Conservation (phyloP, 1,140 invertebrate genomes). For the Caenorhabditis inopinata region DNA sequence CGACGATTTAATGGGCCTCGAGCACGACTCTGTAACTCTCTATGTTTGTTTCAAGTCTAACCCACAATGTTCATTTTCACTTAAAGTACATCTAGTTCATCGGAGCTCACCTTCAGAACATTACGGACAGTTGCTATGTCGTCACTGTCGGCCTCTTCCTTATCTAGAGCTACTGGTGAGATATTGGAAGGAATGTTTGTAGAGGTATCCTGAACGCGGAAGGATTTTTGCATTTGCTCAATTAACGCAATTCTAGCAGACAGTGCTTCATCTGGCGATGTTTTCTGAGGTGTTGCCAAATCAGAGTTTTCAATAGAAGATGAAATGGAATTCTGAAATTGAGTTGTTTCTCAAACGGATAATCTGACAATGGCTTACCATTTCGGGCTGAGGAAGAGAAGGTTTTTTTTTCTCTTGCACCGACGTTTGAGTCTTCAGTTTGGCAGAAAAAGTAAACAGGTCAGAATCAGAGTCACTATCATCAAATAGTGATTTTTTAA, state of each 20-base stretch:
- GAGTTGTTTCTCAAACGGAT: too few species aligned
- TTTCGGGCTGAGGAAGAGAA: background rate
- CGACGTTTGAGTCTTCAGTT: background rate
- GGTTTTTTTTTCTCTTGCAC: background rate
- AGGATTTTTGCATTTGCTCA: background rate
- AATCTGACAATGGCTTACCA: background rate
- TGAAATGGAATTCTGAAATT: background rate
- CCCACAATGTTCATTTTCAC: too few species aligned
- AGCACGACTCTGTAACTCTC: background rate
- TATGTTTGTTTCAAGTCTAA: background rate
- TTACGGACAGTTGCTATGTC: background rate
- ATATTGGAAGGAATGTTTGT: background rate
- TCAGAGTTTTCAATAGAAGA: background rate
- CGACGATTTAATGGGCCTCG: background rate
- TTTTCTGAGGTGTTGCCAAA: background rate
- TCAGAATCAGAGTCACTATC: constrained; percentile 7
- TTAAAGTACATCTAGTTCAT: too few species aligned
- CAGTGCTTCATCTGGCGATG: background rate
- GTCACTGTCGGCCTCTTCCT: background rate
- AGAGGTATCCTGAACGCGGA: background rate
- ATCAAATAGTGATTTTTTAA: background rate
- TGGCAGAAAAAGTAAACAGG: background rate
- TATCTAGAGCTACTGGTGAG: background rate
- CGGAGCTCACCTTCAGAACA: background rate
- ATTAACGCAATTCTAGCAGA: background rate